Percentiles rank a stretch among this genome's conserved stretches.
Conservation (phyloP, 2,888 invertebrate species). For the Tetheella fluctuosa region DNA sequence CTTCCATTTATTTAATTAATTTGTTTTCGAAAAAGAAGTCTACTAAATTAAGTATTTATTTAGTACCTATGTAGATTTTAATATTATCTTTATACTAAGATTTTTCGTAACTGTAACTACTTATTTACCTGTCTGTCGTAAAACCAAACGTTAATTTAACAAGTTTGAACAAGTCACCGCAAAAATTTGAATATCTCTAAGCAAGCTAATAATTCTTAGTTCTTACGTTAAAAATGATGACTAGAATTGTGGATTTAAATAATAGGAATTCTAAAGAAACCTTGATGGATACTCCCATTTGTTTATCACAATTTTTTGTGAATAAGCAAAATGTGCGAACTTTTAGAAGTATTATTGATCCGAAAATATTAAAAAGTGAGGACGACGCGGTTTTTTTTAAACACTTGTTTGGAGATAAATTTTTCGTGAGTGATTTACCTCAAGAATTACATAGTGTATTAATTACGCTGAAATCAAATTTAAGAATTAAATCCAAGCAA, state of each 20-base stretch:
- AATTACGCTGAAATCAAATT: conserved; percentile 49
- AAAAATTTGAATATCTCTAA: conserved; percentile 44
- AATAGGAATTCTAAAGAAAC: not conserved
- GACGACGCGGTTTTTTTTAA: conserved; percentile 36
- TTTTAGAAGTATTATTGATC: conserved; percentile 58
- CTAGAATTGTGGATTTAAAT: conserved; percentile 6
- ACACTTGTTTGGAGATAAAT: conserved; percentile 46
- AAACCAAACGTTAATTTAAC: conserved; percentile 24
- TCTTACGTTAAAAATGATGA: not conserved
- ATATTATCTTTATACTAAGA: too few relatives aligned
- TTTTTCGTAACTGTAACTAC: too few relatives aligned
- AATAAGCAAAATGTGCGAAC: conserved; percentile 75
- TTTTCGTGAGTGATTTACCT: conserved; percentile 45
- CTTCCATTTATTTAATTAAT: too few relatives aligned
- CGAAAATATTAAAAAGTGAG: conserved; percentile 48
- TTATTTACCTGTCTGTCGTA: not conserved
- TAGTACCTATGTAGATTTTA: too few relatives aligned
- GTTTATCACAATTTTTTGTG: conserved; percentile 65
- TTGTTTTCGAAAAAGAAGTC: too few relatives aligned
- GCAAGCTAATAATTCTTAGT: too few relatives aligned
- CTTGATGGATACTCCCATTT: conserved; percentile 53
- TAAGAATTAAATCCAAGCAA: conserved; percentile 46
- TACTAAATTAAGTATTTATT: too few relatives aligned
- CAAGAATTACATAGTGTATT: conserved; percentile 46
- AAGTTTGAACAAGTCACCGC: conserved; percentile 63